Base-by-base conservation (phyloP, 2,113 vertebrate genomes). In the Psammodynastes pulverulentus region DNA sequence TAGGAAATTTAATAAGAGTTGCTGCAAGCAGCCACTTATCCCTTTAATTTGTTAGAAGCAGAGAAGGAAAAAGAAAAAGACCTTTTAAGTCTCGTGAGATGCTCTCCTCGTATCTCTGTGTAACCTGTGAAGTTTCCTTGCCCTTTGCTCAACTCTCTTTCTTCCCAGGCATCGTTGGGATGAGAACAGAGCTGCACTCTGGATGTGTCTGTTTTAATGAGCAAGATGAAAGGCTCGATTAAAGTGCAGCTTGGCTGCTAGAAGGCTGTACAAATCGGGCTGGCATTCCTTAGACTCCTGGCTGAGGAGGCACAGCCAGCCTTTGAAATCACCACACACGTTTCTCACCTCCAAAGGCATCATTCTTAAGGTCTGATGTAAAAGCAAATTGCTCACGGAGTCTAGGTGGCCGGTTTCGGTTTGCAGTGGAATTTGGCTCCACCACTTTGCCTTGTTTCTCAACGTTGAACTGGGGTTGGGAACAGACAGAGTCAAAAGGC, bases 151-250 rank as follows among this genome's bases (percentile, higher is more conserved):
- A 19, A 79, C 86, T 62, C 21, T 4, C 46, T 34, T 21, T 43
- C 91, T 92, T 92, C 91, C 87, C 87, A 92, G 62, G 87, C 24
- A 54, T 34, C 43, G 6, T 34, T 29, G 0, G 2, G 54, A 17
- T 54, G 87, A 89, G 91, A 92, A 84, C 51, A 15, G 51, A 49
- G 39, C 10, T 9, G 49, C 26, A 1, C n/a, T 34, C 2, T 88
- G 39, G 53, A 19, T 45, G 49, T 45, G 54, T n/a, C n/a, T 34
- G 29, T 19, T 84, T 90, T 86, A 79, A 92, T 92, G 53, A 89
- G 86, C 26, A 17, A 89, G 91, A 92, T 89, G 87, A 92, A 92
- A 92, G 67, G 26, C 26, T 24, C 4, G 26, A 56, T 84, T 45
- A 34, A 21, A 87, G 87, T 89, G 67, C 34, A 48, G 17, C 62